Percentiles rank a stretch among this genome's conserved stretches.
Evolutionary conservation across 2,797 vertebrate genomes (phyloP).

Genomic region (Buphagus erythrorhynchus): DNA sequence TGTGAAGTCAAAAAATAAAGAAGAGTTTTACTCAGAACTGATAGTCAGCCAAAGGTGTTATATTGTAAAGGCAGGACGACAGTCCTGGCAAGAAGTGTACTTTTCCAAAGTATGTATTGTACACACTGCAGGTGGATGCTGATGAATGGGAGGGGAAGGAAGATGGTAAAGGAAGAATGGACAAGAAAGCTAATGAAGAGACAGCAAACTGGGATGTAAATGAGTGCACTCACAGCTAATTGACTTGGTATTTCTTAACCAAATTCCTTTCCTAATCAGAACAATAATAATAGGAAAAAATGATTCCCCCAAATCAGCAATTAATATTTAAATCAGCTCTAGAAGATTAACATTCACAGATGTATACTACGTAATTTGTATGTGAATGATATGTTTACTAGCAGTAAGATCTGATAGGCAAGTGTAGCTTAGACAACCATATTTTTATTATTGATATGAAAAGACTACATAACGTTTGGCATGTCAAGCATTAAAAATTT

Average conservation of each 20-base stretch:
- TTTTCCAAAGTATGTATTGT: neutral
- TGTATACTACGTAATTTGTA: neutral
- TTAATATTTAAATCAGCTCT: conserved; percentile 19
- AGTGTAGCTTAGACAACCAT: neutral
- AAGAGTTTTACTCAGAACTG: neutral
- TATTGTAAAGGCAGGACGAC: neutral
- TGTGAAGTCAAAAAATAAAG: neutral
- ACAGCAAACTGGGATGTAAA: neutral
- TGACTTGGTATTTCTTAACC: conserved; percentile 9
- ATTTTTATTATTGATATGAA: neutral
- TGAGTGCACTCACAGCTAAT: neutral
- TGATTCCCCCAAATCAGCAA: neutral
- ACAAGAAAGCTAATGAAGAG: neutral
- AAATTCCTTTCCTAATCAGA: conserved; percentile 13
- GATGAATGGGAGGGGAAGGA: neutral
- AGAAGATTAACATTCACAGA: neutral
- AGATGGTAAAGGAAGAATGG: neutral
- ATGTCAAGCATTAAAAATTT: neutral
- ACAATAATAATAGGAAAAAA: neutral
- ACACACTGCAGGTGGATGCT: neutral
- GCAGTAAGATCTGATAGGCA: neutral
- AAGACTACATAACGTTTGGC: neutral
- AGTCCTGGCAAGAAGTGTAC: neutral
- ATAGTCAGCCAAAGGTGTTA: neutral
- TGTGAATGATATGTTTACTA: neutral